These are phyloP conservation scores for Odontomachus brunneus DNA, from an alignment of 1,140 invertebrate genomes.

Conservation along the genomic window DNA sequence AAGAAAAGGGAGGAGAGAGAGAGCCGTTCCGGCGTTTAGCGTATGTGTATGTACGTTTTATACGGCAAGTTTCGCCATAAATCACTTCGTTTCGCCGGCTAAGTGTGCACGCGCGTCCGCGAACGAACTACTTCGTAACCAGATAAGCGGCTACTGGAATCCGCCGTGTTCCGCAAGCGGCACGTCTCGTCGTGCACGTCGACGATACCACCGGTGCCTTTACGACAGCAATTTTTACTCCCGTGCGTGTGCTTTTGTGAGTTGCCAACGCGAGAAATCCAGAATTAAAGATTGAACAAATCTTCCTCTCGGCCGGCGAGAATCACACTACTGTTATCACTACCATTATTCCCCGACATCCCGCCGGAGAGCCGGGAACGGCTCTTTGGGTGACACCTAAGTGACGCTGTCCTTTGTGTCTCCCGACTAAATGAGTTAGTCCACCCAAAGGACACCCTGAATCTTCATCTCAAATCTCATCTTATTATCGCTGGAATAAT, in stretches of 20 bases:
- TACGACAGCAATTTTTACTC: background rate
- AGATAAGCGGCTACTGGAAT: conserved; percentile 48
- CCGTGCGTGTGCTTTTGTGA: background rate
- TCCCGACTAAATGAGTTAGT: conserved; percentile 48
- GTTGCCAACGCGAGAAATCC: background rate
- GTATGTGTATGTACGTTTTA: conserved; percentile 64
- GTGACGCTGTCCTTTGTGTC: conserved; percentile 50
- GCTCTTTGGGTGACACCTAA: conserved; percentile 33
- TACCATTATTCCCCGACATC: conserved; percentile 27
- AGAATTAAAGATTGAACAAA: background rate
- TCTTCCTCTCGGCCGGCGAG: background rate
- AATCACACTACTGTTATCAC: conserved; percentile 21
- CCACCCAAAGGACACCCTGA: conserved; percentile 45
- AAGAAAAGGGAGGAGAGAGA: too few species aligned
- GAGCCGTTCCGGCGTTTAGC: conserved; percentile 63
- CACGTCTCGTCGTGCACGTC: background rate
- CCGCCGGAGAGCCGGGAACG: background rate
- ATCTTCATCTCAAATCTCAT: conserved; percentile 51
- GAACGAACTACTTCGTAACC: conserved; percentile 48
- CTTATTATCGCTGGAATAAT: conserved; percentile 32
- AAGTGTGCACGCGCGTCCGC: conserved; percentile 35
- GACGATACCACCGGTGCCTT: background rate
- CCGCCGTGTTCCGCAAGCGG: conserved; percentile 29
- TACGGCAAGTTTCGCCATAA: conserved; percentile 71
- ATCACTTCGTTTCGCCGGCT: conserved; percentile 58